These are phyloP conservation scores for Gadus macrocephalus DNA, from an alignment of 2,113 vertebrate genomes.

Conservation along the genomic window DNA sequence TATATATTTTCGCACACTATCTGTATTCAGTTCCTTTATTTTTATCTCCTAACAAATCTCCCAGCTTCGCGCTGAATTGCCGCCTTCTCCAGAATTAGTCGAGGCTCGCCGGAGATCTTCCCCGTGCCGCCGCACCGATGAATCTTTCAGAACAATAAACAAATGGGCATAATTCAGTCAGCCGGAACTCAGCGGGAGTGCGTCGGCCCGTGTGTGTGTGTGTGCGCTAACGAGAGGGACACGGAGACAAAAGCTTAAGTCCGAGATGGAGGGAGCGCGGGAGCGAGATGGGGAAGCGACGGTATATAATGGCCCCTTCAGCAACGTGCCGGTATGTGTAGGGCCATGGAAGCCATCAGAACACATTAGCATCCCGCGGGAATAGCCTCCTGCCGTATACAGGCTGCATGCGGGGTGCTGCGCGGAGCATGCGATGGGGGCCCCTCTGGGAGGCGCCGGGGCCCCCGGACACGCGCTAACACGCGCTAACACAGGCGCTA, in stretches of 20 bases:
- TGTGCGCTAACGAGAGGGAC: background rate
- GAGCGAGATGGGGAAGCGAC: slow-evolving; percentile 2
- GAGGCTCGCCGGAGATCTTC: slow-evolving; percentile 25
- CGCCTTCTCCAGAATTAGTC: slow-evolving; percentile 22
- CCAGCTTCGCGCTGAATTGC: background rate
- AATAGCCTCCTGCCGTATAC: too few relatives aligned
- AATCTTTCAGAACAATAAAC: slow-evolving; percentile 52
- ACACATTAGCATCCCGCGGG: slow-evolving; percentile 6
- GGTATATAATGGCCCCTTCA: slow-evolving; percentile 6
- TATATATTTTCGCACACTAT: background rate
- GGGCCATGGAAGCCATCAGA: background rate
- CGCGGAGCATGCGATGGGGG: too few relatives aligned
- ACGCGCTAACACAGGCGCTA: too few relatives aligned
- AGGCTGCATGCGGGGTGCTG: too few relatives aligned
- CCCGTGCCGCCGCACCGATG: slow-evolving; percentile 42
- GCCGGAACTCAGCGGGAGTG: background rate
- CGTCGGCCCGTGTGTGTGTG: background rate
- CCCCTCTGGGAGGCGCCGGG: too few relatives aligned
- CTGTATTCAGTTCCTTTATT: background rate
- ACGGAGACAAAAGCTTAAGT: background rate
- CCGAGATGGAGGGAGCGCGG: background rate
- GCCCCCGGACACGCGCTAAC: too few relatives aligned
- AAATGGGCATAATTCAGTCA: slow-evolving; percentile 29
- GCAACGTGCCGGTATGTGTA: slow-evolving; percentile 28
- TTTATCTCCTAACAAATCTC: slow-evolving; percentile 1